Conservation (phyloP, 2,113 vertebrate genomes). For the Ochotona princeps region DNA sequence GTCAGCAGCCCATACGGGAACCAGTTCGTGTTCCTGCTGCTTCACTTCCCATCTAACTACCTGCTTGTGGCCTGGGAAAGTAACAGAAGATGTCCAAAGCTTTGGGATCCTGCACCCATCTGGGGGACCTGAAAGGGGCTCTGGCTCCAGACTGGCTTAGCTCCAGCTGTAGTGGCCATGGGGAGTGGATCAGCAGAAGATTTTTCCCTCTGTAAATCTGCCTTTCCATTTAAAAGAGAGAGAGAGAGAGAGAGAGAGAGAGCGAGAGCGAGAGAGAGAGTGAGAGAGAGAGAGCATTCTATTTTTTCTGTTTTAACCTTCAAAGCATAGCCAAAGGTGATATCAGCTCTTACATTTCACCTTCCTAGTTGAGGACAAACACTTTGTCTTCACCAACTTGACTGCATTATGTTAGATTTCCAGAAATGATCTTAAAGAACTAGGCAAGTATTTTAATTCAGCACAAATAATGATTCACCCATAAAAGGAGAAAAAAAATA, state of each 20-base stretch:
- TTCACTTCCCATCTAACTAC: too few relatives aligned
- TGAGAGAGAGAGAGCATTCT: background rate
- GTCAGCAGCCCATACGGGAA: too few relatives aligned
- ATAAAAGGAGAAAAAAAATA: conserved; percentile 27
- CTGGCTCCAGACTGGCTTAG: too few relatives aligned
- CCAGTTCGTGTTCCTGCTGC: too few relatives aligned
- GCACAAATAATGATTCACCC: conserved; percentile 34
- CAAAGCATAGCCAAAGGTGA: background rate
- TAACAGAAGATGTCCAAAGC: too few relatives aligned
- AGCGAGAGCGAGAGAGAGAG: background rate
- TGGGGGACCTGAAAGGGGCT: too few relatives aligned
- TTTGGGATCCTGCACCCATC: too few relatives aligned
- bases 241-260: background rate
- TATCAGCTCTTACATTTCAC: background rate
- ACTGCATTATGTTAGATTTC: background rate
- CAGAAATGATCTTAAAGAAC: conserved; percentile 25
- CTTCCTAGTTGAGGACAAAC: background rate
- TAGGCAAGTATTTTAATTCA: background rate
- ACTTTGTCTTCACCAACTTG: background rate
- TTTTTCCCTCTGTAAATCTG: too few relatives aligned
- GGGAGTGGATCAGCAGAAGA: too few relatives aligned
- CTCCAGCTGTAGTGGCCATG: too few relatives aligned
- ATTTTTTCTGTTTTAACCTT: conserved; percentile 8
- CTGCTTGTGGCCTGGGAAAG: too few relatives aligned
- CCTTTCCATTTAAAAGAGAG: too few relatives aligned